Conservation (phyloP, 2,797 vertebrate species). For the Borostomias antarcticus region DNA sequence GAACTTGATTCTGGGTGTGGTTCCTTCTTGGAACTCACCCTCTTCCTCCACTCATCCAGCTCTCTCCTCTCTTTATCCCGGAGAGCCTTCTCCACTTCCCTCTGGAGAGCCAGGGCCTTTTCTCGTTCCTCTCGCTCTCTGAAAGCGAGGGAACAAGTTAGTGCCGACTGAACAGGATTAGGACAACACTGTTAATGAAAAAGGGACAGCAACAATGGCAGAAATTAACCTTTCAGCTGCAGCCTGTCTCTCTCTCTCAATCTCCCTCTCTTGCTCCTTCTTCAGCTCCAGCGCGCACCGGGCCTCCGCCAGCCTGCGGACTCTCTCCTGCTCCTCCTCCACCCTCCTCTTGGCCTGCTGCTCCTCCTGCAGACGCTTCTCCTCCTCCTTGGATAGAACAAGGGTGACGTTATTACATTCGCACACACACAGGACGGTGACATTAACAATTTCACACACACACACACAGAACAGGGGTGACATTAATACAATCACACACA, state of each 20-base stretch:
- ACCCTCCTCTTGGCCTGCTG: slow-evolving; percentile 81
- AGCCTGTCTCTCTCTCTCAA: slow-evolving; percentile 76
- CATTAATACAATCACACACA: no score
- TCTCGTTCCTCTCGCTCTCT: slow-evolving; percentile 72
- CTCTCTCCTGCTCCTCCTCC: slow-evolving; percentile 83
- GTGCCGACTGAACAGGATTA: no score
- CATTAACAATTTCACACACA: no score
- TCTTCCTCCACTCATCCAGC: slow-evolving; percentile 72
- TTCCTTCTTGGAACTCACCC: slow-evolving; percentile 28
- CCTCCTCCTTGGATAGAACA: slow-evolving; percentile 73
- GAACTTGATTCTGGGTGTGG: background rate
- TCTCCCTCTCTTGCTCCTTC: slow-evolving; percentile 72
- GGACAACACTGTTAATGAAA: slow-evolving; percentile 6
- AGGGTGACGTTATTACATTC: no score
- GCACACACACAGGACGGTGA: no score
- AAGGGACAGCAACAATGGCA: background rate
- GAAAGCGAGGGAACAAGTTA: slow-evolving; percentile 7
- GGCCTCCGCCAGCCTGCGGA: slow-evolving; percentile 66
- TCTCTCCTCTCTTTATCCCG: slow-evolving; percentile 77
- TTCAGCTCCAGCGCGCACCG: slow-evolving; percentile 76
- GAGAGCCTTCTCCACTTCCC: slow-evolving; percentile 73
- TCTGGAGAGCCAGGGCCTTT: slow-evolving; percentile 76
- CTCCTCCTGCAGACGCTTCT: slow-evolving; percentile 83
- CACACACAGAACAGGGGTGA: no score
- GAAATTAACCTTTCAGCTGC: slow-evolving; percentile 67